Base-by-base conservation (phyloP, 2,888 invertebrate species). In the Ferrisia virgata region DNA sequence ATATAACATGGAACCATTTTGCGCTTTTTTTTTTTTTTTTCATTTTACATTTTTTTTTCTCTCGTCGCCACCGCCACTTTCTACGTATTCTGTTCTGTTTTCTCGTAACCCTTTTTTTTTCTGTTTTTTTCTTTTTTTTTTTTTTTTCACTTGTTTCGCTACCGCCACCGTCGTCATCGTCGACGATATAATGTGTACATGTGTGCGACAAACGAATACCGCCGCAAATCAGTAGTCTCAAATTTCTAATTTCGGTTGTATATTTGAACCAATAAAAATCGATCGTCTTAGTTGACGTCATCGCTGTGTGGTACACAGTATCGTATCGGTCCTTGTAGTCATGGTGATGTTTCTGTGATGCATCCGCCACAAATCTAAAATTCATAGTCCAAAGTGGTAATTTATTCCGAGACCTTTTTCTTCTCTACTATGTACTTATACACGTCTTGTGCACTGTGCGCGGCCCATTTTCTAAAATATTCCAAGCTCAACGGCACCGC, bases 311-410 rank as follows among this genome's bases (percentile, higher is more conserved):
- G 6, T 18, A 18, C 11, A 40, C 47, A 18, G 47, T n/a, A 28
- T 28, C 2, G 64, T 72, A 72, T 72, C 72, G 33, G 72, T 33
- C 15, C 53, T 81, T 81, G 81, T 81, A 47, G 81, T 81, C 81
- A 81, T 81, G 81, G 53, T 53, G 81, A 81, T 81, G 81, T 53
- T 81, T 53, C 72, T 64, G 58, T 22, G 33, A 79, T 79, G 79
- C 79, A 79, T 40, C 79, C 43, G 79, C 36, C 33, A 43, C 25
- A 40, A 79, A 79, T 79, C 25, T 40, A 40, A 79, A 79, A 79
- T 79, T 79, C 79, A 36, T 39, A 72, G 58, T 64, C 58, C 58
- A 72, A 72, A 36, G 33, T 36, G 72, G 72, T 72, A 72, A 72
- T 72, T 72, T 72, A 72, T 72, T 72, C 72, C 11, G 72, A 31